Evolutionary conservation across 2,797 vertebrate genomes (phyloP).

Genomic region (Amphiprion clarkii): DNA sequence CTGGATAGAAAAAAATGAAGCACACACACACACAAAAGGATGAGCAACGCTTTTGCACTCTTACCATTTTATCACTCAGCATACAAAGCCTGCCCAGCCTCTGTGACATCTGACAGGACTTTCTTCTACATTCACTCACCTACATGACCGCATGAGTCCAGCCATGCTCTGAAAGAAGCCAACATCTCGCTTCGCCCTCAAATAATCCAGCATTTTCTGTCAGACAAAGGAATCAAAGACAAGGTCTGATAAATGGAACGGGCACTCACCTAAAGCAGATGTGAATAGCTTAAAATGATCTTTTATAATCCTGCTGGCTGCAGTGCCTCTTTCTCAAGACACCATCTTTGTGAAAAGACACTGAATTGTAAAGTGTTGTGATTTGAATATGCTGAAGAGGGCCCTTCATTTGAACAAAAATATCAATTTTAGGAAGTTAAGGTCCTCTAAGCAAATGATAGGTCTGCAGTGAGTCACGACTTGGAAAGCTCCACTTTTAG

Average conservation of each 20-base stretch:
- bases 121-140: constrained; percentile 79
- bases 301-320: background rate
- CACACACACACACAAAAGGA: constrained; percentile 7
- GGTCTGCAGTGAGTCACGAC: background rate
- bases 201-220: constrained; percentile 97
- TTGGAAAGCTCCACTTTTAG: background rate
- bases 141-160: constrained; percentile 94
- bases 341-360: background rate
- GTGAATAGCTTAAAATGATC: background rate
- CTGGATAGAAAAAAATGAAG: constrained; percentile 73
- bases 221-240: constrained; percentile 66
- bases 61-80: constrained; percentile 23
- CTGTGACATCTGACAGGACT: constrained; percentile 28
- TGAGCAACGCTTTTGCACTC: constrained; percentile 19
- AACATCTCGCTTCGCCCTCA: constrained; percentile 93
- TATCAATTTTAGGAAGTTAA: background rate
- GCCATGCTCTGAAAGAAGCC: constrained; percentile 95
- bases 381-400: background rate
- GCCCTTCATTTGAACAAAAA: background rate
- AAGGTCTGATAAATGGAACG: constrained; percentile 10
- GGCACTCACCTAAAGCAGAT: constrained; percentile 10
- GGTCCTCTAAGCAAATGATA: background rate
- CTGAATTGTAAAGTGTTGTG: background rate
- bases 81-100: constrained; percentile 7
- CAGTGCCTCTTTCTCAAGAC: background rate